Evolutionary conservation across 2,888 invertebrate species (phyloP), one percentile per base, ranked within the genome.

Genomic region (Lysandra bellargus): DNA sequence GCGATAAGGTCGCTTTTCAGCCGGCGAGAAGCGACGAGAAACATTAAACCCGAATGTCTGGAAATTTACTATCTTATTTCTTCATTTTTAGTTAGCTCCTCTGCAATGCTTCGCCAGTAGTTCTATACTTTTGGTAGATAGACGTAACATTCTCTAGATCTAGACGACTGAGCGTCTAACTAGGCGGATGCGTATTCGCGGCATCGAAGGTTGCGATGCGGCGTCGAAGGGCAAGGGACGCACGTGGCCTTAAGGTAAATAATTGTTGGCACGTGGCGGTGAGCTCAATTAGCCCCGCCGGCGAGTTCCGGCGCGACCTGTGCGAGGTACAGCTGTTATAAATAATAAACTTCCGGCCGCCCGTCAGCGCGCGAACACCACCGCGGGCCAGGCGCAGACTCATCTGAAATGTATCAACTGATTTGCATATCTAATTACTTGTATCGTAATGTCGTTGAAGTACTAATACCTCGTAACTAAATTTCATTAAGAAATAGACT

Each of bases 161-260:
- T 79, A 82, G 78, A 81, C 80, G 77, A 79, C 57, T 57, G 12
- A 57, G 57, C 57, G 57, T 57, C 17, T 57, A 73, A 75, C 30
- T 53, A 74, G 78, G 79, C 76, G 80, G 76, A 53, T 49, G 49
- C 12, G 57, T 73, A 37, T 79, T 73, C 23, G 77, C 77, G 78
- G 78, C 75, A 61, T 74, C 78, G 69, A 76, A 78, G 64, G 60
- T 78, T 80, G 81, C 72, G 79, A 73, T 57, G 78, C 61, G 80
- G 73, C 80, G 80, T 78, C 64, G 80, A 84, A 83, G 84, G 83
- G 82, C 83, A 82, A 78, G 69, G 69, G 69, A 81, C 84, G 84
- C 94, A 93, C 94, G 94, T 93, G 94, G 90, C 88, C 88, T 90
- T 87, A 84, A 89, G 88, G 94, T 94, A 94, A 94, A 94, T 94